Conservation (phyloP, 2,797 vertebrate species). For the Muraenolepis orangiensis region DNA sequence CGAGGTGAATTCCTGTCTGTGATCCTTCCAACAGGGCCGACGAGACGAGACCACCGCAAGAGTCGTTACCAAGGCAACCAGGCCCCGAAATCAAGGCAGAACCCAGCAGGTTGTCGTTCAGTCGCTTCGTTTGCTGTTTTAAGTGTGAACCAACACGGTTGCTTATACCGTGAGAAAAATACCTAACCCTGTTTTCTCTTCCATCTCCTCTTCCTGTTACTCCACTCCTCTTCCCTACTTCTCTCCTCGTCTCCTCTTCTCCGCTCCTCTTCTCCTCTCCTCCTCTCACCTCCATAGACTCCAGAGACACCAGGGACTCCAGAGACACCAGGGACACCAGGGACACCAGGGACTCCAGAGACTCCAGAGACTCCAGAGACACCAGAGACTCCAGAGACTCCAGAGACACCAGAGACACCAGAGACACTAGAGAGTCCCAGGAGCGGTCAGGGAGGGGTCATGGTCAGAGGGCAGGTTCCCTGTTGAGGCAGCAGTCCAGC, state of each 20-base stretch:
- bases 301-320: too few species aligned
- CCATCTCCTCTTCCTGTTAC: neutral
- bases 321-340: too few species aligned
- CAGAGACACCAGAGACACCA: too few species aligned
- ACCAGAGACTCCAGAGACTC: too few species aligned
- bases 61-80: constrained; percentile 59
- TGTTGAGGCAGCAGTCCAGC: constrained; percentile 72
- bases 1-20: constrained; percentile 12
- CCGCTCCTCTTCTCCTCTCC: constrained; percentile 4
- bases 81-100: constrained; percentile 21
- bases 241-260: constrained; percentile 17
- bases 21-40: constrained; percentile 69
- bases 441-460: constrained; percentile 15
- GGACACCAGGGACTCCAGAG: too few species aligned
- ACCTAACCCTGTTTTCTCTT: neutral
- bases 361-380: too few species aligned
- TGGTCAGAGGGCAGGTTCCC: constrained; percentile 37
- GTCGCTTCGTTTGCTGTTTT: neutral
- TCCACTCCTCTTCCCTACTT: neutral
- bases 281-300: neutral
- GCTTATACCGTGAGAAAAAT: neutral
- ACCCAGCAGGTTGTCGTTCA: constrained; percentile 48
- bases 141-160: neutral
- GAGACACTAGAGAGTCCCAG: too few species aligned
- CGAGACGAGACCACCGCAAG: constrained; percentile 75